phyloP scores from a whole-genome alignment of 2,113 vertebrate species.

The Dascyllus trimaculatus region DNA sequence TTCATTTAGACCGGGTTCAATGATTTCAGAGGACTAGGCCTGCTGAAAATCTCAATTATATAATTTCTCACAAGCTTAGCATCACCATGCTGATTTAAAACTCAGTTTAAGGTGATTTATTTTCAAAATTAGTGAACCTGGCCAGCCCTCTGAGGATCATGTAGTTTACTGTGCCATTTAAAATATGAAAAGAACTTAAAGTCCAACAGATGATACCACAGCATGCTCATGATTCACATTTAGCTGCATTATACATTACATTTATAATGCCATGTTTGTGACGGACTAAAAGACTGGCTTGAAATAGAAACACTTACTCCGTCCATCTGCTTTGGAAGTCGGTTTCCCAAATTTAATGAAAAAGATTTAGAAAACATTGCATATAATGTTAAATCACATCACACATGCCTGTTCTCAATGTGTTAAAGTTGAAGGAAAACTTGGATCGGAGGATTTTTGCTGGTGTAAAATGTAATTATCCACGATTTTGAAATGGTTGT shows the following conservation, averaged over 20 bases:
- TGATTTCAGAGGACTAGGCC: conserved; percentile 5
- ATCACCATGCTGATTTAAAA: conserved; percentile 13
- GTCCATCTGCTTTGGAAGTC: background rate
- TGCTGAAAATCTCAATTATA: conserved; percentile 4
- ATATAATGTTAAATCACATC: background rate
- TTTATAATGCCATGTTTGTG: background rate
- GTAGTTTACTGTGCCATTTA: background rate
- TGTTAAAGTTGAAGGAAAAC: background rate
- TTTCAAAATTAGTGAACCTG: conserved; percentile 1
- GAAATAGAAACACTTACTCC: background rate
- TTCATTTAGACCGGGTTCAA: conserved; percentile 37
- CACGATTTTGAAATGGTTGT: conserved; percentile 34
- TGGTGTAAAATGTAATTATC: background rate
- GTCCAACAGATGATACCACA: background rate
- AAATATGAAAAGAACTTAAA: background rate
- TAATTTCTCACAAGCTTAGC: conserved; percentile 5
- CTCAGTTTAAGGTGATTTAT: conserved; percentile 2
- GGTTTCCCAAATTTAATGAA: background rate
- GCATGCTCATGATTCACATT: background rate
- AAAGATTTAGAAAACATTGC: background rate
- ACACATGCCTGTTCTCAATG: background rate
- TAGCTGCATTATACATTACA: background rate
- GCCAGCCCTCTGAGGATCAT: background rate
- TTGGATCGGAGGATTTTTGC: background rate
- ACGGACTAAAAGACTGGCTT: background rate